Evolutionary conservation across 2,888 invertebrate genomes (phyloP), one percentile per base, ranked within the genome.

Genomic region (Uloborus plumipes): DNA sequence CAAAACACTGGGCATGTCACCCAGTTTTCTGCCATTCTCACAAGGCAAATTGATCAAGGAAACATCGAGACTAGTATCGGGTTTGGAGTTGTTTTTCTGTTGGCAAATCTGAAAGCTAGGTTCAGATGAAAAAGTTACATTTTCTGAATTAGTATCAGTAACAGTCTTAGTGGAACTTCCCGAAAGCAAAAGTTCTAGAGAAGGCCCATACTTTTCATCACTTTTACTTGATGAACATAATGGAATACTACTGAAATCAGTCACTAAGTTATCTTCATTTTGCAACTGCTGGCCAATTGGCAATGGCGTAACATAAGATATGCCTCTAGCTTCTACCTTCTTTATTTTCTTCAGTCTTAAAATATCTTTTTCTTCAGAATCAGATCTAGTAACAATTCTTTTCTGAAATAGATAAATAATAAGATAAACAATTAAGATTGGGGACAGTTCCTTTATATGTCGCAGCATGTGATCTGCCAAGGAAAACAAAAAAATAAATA

Each of bases 361-460:
- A n/a, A 81, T 74, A 16, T 70, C 80, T 20, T 70, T 74, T 70
- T 81, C 80, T 74, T 81, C 80, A 39, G 80, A 80, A 53, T 73
- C 73, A 18, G 73, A 81, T 22, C 39, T 13, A 58, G 58, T 59
- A 15, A n/a, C 61, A 53, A 66, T 13, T 26, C 15, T 13, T 13
- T 20, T 18, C 71, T 77, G 65, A 65, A 51, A 62, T n/a, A 62
- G 9, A 4, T 26, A 26, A 26, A 26, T 26, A 39, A 39, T 39
- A 39, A 39, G 11, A 11, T 39, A 39, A 7, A 11, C 39, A 39
- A 39, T 39, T 39, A 39, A 39, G 11, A 26, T 26, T 4, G 4
- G 26, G 2, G 4, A 4, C 26, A 26, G 26, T 26, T 26, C 26
- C 2, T 26, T 26, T 4, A 26, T 26, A 26, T 26, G 26, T 26